Conservation (phyloP, 35 echinoderm and acorn worm genomes). For the Diadema setosum region DNA sequence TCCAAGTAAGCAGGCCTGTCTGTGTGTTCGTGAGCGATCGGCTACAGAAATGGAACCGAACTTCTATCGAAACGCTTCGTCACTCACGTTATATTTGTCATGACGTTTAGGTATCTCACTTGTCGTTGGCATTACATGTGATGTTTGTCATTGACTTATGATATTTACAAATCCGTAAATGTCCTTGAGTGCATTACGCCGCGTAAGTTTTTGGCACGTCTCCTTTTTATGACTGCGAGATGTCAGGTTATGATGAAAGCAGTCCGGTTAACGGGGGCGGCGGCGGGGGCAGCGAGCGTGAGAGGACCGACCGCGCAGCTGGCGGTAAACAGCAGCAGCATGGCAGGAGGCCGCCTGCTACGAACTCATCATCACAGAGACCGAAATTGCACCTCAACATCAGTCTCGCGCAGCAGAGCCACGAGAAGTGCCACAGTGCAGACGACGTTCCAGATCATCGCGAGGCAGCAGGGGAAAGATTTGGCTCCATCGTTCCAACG, state of each 20-base stretch:
- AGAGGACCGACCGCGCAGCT: background rate
- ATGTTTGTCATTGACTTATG: background rate
- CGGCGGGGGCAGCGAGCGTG: background rate
- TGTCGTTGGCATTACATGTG: background rate
- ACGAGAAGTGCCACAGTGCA: background rate
- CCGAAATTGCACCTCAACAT: conserved; percentile 5
- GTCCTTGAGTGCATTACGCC: no score
- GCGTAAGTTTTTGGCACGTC: no score
- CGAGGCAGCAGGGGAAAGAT: background rate
- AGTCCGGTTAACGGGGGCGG: background rate
- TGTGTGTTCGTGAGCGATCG: background rate
- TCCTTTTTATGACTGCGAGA: background rate
- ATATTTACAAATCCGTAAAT: background rate
- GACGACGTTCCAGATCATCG: background rate
- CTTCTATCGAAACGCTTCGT: no score
- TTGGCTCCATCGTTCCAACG: background rate
- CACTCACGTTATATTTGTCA: background rate
- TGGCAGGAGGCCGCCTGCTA: background rate
- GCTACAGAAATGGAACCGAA: no score
- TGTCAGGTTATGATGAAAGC: background rate
- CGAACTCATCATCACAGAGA: background rate
- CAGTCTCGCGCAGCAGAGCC: background rate
- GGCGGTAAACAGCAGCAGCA: background rate
- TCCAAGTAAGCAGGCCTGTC: background rate
- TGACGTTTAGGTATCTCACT: background rate